Conservation (phyloP, 1,140 invertebrate species). For the Tetragonula clypearis region DNA sequence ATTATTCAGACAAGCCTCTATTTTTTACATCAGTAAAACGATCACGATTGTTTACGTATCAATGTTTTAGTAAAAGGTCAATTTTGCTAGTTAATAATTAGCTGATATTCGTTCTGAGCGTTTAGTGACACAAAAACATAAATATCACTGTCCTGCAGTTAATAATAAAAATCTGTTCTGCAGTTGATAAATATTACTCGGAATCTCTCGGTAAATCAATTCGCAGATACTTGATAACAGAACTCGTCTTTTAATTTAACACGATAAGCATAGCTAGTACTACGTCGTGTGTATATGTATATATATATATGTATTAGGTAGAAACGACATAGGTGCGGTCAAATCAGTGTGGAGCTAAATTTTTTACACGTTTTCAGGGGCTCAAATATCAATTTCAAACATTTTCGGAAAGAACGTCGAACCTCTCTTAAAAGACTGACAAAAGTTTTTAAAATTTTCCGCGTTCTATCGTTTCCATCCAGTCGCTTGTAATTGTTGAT, state of each 20-base stretch:
- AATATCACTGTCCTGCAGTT: not conserved
- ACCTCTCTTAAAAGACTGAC: no score
- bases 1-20: not conserved
- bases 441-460: not conserved
- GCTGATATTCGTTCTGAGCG: not conserved
- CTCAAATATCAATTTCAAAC: not conserved
- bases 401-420: not conserved
- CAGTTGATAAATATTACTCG: not conserved
- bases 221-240: not conserved
- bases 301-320: not conserved
- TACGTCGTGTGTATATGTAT: no score
- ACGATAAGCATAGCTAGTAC: not conserved
- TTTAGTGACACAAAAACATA: not conserved
- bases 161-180: not conserved
- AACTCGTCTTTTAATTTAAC: not conserved
- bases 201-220: not conserved
- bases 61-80: not conserved
- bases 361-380: not conserved
- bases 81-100: not conserved
- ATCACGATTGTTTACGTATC: not conserved
- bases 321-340: not conserved
- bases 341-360: not conserved
- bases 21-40: not conserved
- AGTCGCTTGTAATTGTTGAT: not conserved
- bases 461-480: not conserved